phyloP scores from a whole-genome alignment of 2,113 vertebrate genomes.

The Gulo gulo region DNA sequence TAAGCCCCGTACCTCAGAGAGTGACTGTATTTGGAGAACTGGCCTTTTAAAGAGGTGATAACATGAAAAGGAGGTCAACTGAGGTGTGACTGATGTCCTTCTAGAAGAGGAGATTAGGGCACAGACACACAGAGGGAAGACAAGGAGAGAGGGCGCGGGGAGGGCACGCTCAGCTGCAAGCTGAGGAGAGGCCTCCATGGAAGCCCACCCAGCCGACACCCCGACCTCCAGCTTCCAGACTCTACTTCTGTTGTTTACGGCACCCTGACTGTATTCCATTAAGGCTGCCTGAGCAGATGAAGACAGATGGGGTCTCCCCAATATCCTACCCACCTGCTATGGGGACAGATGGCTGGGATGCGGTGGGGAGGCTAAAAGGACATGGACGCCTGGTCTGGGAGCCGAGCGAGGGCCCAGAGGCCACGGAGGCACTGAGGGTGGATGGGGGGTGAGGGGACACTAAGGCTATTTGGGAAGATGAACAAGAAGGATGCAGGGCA shows the following conservation, averaged over 20 bases:
- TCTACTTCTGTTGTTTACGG: not conserved
- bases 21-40: not conserved
- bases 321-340: not conserved
- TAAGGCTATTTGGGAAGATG: not conserved
- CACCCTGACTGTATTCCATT: not conserved
- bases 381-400: not conserved
- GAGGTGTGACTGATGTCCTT: not conserved
- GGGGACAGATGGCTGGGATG: not conserved
- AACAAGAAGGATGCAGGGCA: not conserved
- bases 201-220: not conserved
- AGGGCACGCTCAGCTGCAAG: not conserved
- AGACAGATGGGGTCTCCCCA: not conserved
- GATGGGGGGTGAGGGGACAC: not conserved
- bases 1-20: not conserved
- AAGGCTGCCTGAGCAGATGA: not conserved
- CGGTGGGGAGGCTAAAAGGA: not conserved
- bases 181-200: not conserved
- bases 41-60: not conserved
- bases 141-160: not conserved
- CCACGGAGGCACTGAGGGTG: not conserved
- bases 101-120: not conserved
- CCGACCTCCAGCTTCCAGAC: not conserved
- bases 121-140: not conserved
- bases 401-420: not conserved
- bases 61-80: not conserved